These are phyloP conservation scores for Drosophila watanabei DNA, from an alignment of 1,140 invertebrate species.

Conservation along the genomic window DNA sequence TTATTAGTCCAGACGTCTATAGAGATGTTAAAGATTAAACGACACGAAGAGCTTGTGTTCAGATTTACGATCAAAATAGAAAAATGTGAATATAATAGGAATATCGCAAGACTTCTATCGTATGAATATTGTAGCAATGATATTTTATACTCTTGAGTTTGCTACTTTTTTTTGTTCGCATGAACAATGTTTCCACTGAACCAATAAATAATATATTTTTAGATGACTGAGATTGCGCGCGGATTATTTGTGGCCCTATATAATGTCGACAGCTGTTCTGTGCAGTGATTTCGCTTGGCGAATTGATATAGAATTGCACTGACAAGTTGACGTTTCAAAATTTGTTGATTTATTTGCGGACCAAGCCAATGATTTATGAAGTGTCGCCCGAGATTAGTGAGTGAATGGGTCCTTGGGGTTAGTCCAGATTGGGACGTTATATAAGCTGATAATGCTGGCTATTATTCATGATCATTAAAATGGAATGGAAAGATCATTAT, in stretches of 20 bases:
- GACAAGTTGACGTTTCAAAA: conserved; percentile 73
- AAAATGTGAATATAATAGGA: conserved; percentile 1
- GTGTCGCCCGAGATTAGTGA: conserved; percentile 71
- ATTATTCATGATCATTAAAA: conserved; percentile 6
- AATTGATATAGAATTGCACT: conserved; percentile 60
- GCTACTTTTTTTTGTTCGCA: background rate
- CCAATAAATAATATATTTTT: conserved; percentile 42
- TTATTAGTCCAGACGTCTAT: conserved; percentile 60
- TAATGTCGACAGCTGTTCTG: conserved; percentile 48
- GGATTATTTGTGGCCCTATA: conserved; percentile 51
- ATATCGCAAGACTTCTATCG: conserved; percentile 2
- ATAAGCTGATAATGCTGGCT: conserved; percentile 31
- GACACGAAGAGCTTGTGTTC: conserved; percentile 37
- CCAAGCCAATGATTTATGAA: conserved; percentile 63
- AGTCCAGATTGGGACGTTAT: conserved; percentile 18
- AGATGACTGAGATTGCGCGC: conserved; percentile 41
- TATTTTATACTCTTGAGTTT: background rate
- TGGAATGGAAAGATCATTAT: conserved; percentile 2
- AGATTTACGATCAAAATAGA: conserved; percentile 68
- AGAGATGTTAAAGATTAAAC: conserved; percentile 64
- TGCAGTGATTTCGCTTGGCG: conserved; percentile 60
- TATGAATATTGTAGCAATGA: background rate
- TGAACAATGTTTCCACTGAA: background rate
- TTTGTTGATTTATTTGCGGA: conserved; percentile 66
- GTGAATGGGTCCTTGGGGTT: conserved; percentile 48